Conservation (phyloP, 2,797 vertebrate species). For the Sebastolobus altivelis region DNA sequence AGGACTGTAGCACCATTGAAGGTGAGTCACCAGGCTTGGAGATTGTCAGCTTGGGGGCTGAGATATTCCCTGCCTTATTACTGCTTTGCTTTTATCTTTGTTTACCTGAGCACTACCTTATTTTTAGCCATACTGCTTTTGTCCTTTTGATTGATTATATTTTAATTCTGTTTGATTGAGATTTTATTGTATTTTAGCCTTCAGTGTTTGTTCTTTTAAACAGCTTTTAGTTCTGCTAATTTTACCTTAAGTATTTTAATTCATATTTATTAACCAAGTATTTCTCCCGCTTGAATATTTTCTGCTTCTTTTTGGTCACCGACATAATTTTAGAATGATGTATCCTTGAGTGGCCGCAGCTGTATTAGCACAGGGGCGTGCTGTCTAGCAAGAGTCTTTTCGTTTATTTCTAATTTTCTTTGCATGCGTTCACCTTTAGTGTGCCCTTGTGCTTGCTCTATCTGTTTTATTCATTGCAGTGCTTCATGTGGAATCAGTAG, state of each 20-base stretch:
- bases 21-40: background rate
- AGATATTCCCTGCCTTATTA: background rate
- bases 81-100: background rate
- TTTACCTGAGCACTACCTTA: background rate
- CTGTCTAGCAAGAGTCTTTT: background rate
- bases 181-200: background rate
- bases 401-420: background rate
- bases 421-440: background rate
- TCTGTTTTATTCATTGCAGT: background rate
- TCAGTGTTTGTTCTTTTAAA: background rate
- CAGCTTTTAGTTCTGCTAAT: background rate
- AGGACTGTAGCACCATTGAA: too few relatives aligned
- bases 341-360: background rate
- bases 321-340: background rate
- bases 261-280: background rate
- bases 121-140: background rate
- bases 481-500: background rate
- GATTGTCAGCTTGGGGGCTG: background rate
- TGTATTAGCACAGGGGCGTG: background rate
- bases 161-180: background rate
- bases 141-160: background rate
- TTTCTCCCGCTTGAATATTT: background rate
- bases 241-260: background rate
- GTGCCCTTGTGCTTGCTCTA: background rate
- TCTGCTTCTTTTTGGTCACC: background rate